These are phyloP conservation scores for Idris sp. DNA, from an alignment of 1,140 invertebrate genomes.

Conservation along the genomic window DNA sequence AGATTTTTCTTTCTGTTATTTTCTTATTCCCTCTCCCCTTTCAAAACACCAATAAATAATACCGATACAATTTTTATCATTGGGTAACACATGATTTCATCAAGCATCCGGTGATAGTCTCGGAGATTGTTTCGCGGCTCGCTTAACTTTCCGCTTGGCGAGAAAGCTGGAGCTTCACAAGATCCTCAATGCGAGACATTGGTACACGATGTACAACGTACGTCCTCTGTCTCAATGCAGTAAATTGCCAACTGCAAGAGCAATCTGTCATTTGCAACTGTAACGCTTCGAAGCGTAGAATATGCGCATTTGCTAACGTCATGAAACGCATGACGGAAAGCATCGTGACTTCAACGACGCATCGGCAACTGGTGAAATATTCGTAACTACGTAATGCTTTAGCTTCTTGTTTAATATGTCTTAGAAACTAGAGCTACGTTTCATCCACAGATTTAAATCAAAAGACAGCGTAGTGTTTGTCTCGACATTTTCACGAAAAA, in stretches of 20 bases:
- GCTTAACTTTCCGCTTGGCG: conserved; percentile 63
- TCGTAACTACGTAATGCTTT: conserved; percentile 6
- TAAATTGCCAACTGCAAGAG: conserved; percentile 64
- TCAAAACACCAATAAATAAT: conserved; percentile 18
- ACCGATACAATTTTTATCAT: conserved; percentile 12
- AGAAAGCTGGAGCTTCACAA: conserved; percentile 55
- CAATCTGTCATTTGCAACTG: conserved; percentile 63
- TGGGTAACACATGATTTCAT: conserved; percentile 48
- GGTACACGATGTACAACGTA: conserved; percentile 59
- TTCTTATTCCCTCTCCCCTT: too few relatives aligned
- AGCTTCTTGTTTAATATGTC: conserved; percentile 4
- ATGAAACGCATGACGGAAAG: conserved; percentile 60
- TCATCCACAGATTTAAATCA: too few relatives aligned
- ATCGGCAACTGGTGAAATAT: conserved; percentile 59
- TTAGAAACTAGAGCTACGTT: too few relatives aligned
- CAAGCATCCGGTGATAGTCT: conserved; percentile 29
- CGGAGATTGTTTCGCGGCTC: conserved; percentile 59
- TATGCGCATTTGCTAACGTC: conserved; percentile 63
- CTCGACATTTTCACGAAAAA: too few relatives aligned
- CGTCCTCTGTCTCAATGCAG: conserved; percentile 59
- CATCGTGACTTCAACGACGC: conserved; percentile 46
- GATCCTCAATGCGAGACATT: conserved; percentile 61
- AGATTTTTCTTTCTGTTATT: background rate
- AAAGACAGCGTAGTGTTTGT: too few relatives aligned
- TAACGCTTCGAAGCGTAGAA: conserved; percentile 61